Conservation (phyloP, 2,113 vertebrate species). For the Clarias magur region DNA sequence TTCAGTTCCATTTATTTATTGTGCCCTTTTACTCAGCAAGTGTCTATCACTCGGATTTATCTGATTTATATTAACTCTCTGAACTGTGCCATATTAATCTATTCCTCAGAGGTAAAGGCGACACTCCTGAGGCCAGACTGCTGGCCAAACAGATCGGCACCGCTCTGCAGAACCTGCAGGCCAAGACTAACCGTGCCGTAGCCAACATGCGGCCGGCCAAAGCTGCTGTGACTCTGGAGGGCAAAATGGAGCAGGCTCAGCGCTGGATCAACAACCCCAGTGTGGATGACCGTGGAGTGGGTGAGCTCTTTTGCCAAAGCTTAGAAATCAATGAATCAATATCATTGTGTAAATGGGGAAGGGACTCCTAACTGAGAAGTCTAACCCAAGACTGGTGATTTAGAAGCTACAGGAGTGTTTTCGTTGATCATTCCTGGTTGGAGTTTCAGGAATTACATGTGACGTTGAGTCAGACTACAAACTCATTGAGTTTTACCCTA, state of each 20-base stretch:
- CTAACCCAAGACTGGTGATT: neutral
- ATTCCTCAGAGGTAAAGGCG: constrained; percentile 87
- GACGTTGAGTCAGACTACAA: too few relatives aligned
- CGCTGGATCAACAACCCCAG: constrained; percentile 95
- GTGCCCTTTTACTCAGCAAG: neutral
- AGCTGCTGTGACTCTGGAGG: constrained; percentile 91
- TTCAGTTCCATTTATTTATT: neutral
- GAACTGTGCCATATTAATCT: neutral
- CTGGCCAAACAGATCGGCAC: constrained; percentile 93
- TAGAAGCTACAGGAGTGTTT: neutral
- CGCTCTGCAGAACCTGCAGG: constrained; percentile 89
- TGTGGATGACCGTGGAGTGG: constrained; percentile 91
- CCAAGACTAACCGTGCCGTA: constrained; percentile 93
- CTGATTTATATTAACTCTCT: neutral
- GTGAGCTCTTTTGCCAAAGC: constrained; percentile 69
- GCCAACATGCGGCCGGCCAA: constrained; percentile 93
- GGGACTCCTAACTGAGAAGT: neutral
- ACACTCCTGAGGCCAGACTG: constrained; percentile 90
- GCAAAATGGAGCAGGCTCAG: constrained; percentile 96
- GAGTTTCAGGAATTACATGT: neutral
- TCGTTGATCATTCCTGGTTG: neutral
- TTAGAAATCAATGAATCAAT: neutral
- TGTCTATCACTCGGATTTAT: neutral
- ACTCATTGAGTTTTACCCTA: too few relatives aligned
- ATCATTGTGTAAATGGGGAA: neutral